These are phyloP conservation scores for Auanema sp. DNA, from an alignment of 2,888 invertebrate species.

Conservation along the genomic window DNA sequence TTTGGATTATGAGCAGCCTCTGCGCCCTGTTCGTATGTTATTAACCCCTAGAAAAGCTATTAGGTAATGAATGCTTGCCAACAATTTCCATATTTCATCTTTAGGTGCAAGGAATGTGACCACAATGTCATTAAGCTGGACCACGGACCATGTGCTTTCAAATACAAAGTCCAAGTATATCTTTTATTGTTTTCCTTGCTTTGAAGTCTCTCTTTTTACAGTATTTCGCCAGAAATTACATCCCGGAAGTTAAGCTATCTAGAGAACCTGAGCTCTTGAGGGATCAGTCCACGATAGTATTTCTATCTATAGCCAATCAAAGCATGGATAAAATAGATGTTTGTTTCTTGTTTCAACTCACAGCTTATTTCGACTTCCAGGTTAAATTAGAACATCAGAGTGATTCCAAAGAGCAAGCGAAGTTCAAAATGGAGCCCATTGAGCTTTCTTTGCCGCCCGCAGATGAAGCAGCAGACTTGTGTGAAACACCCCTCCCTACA, in stretches of 20 bases:
- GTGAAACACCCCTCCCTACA: not conserved
- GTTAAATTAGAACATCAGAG: slow-evolving; percentile 17
- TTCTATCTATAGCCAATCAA: slow-evolving; percentile 43
- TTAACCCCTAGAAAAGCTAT: slow-evolving; percentile 18
- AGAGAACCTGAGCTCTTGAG: slow-evolving; percentile 29
- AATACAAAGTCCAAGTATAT: slow-evolving; percentile 39
- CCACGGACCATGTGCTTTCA: slow-evolving; percentile 27
- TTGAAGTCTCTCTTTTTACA: slow-evolving; percentile 19
- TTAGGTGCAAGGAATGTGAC: slow-evolving; percentile 32
- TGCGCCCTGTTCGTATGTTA: slow-evolving; percentile 10
- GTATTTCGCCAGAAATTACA: slow-evolving; percentile 44
- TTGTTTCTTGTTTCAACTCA: slow-evolving; percentile 2
- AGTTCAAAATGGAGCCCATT: slow-evolving; percentile 21
- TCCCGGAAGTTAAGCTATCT: slow-evolving; percentile 50
- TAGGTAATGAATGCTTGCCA: too few species aligned
- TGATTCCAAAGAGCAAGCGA: not conserved
- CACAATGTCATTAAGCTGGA: slow-evolving; percentile 34
- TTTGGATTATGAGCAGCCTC: not conserved
- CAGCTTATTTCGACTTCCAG: not conserved
- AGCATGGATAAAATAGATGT: slow-evolving; percentile 32
- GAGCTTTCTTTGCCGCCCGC: slow-evolving; percentile 24
- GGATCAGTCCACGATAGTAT: slow-evolving; percentile 27
- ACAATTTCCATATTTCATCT: too few species aligned
- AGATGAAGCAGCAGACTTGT: slow-evolving; percentile 21
- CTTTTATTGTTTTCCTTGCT: not conserved